Evolutionary conservation across 2,888 invertebrate species (phyloP).

Genomic region (Malthinus seriepunctatus): DNA sequence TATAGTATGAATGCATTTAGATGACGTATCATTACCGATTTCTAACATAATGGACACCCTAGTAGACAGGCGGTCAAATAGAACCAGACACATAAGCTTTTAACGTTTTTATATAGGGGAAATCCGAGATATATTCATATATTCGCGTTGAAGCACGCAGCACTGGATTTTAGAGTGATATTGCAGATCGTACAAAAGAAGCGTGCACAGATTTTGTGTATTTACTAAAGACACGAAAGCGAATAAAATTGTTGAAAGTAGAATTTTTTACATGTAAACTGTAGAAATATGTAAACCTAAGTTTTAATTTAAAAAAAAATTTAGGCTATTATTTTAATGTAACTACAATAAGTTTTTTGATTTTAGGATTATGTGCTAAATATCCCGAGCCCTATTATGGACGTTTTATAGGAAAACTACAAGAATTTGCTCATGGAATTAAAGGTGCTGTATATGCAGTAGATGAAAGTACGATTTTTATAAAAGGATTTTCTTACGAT

Average conservation of each 20-base stretch:
- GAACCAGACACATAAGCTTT: constrained; percentile 44
- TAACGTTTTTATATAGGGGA: constrained; percentile 43
- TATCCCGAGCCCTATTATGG: constrained; percentile 74
- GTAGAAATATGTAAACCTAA: background rate
- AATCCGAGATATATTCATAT: constrained; percentile 31
- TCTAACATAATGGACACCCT: constrained; percentile 41
- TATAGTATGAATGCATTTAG: constrained; percentile 22
- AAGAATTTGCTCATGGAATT: constrained; percentile 77
- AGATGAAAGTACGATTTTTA: constrained; percentile 85
- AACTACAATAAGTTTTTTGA: constrained; percentile 28
- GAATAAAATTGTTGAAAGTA: constrained; percentile 22
- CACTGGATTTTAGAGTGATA: constrained; percentile 32
- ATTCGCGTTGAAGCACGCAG: constrained; percentile 24
- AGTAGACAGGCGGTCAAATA: constrained; percentile 47
- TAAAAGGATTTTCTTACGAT: constrained; percentile 86
- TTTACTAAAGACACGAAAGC: constrained; percentile 30
- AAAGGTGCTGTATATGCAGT: constrained; percentile 84
- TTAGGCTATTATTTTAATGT: too few relatives aligned
- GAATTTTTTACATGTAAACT: constrained; percentile 6
- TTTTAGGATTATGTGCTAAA: constrained; percentile 45
- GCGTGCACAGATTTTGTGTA: constrained; percentile 27
- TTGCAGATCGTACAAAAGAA: constrained; percentile 33
- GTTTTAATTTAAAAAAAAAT: too few relatives aligned
- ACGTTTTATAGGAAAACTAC: constrained; percentile 72
- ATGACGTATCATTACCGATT: constrained; percentile 34